Evolutionary conservation across 2,888 invertebrate species (phyloP).

Genomic region (Ommatoiulus sabulosus): DNA sequence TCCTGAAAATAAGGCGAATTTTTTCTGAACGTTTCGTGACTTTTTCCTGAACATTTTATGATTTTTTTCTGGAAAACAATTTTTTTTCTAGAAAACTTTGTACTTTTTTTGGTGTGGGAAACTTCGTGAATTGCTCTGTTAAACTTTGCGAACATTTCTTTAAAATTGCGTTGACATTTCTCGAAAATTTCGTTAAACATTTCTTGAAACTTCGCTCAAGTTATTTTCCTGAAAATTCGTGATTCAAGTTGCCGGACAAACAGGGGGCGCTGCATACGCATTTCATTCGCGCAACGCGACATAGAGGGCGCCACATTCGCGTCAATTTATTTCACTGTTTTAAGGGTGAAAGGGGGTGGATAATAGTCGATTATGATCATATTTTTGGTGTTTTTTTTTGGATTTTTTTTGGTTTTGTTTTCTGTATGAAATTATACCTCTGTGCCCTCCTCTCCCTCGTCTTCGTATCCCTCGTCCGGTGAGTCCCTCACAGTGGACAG

Average conservation of each 20-base stretch:
- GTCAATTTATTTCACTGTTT: not conserved
- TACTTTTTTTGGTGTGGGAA: too few species aligned
- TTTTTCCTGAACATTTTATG: too few species aligned
- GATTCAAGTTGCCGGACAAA: not conserved
- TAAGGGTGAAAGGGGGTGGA: too few species aligned
- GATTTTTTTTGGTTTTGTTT: not conserved
- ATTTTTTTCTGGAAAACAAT: too few species aligned
- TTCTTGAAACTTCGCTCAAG: not conserved
- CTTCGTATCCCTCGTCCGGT: conserved; percentile 89
- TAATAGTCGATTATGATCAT: not conserved
- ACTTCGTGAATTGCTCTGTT: not conserved
- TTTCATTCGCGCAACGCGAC: not conserved
- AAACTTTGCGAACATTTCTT: not conserved
- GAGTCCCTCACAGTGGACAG: conserved; percentile 60
- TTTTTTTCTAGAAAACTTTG: too few species aligned
- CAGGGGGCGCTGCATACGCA: not conserved
- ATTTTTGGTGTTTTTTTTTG: not conserved
- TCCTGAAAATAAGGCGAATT: too few species aligned
- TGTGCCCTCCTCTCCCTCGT: conserved; percentile 77
- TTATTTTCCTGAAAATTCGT: not conserved
- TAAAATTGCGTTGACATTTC: not conserved
- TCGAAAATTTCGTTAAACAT: too few species aligned
- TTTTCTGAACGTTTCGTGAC: too few species aligned
- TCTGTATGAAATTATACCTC: conserved; percentile 70
- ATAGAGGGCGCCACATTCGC: not conserved